phyloP scores from a whole-genome alignment of 2,113 vertebrate genomes.

The Festucalex cinctus region DNA sequence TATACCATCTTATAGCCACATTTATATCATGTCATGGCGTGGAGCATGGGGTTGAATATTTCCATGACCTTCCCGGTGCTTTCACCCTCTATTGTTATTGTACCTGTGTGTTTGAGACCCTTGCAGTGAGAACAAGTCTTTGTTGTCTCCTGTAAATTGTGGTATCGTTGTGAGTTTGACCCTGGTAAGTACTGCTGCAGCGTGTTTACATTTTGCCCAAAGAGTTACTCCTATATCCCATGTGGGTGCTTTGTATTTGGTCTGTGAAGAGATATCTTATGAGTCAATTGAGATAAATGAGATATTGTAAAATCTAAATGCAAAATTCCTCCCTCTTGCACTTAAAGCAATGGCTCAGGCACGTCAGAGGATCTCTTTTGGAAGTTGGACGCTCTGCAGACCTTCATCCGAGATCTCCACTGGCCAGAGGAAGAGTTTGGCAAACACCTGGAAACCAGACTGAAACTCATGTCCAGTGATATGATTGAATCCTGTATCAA shows the following conservation, averaged over 20 bases:
- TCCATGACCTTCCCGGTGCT: neutral
- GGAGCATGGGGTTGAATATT: neutral
- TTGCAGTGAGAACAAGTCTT: neutral
- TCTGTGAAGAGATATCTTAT: neutral
- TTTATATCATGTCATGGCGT: neutral
- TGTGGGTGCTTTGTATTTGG: neutral
- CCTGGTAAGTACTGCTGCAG: neutral
- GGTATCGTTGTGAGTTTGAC: neutral
- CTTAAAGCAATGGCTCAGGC: constrained; percentile 91
- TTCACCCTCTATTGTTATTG: neutral
- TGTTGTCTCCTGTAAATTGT: neutral
- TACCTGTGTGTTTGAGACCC: neutral
- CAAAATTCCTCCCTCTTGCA: constrained; percentile 17
- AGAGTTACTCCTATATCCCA: neutral
- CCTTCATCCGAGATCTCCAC: constrained; percentile 95
- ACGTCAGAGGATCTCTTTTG: constrained; percentile 98
- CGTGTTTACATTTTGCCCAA: neutral
- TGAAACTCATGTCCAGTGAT: constrained; percentile 98
- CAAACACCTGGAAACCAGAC: constrained; percentile 92
- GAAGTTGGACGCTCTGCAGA: constrained; percentile 97
- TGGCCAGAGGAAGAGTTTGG: constrained; percentile 99
- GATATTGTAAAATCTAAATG: neutral
- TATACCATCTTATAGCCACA: neutral
- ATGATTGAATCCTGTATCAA: constrained; percentile 99
- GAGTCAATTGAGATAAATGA: neutral